Conservation (phyloP, 1,140 invertebrate species). For the Dreissena rostriformis region DNA sequence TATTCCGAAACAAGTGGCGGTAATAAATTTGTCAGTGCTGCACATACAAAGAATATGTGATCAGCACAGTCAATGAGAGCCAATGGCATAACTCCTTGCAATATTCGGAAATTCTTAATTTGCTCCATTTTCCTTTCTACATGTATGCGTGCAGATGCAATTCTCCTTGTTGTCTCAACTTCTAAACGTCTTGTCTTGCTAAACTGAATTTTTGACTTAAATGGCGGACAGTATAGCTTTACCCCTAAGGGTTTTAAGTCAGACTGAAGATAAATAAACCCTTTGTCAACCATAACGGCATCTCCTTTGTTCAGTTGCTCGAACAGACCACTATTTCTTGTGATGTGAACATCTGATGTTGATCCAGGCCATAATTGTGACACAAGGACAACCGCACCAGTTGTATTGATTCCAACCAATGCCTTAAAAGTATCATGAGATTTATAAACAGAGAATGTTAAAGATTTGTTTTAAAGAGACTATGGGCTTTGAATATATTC, state of each 20-base stretch:
- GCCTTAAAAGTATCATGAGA: constrained; percentile 57
- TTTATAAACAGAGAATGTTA: constrained; percentile 58
- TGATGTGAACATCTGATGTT: constrained; percentile 54
- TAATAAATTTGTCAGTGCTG: constrained; percentile 51
- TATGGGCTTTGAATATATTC: constrained; percentile 58
- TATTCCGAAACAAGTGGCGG: constrained; percentile 46
- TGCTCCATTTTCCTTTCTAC: constrained; percentile 60
- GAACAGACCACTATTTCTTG: constrained; percentile 37
- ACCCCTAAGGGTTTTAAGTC: constrained; percentile 35
- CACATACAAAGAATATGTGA: constrained; percentile 50
- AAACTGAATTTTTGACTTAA: constrained; percentile 51
- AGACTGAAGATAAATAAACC: constrained; percentile 45
- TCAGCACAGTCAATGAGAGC: constrained; percentile 25
- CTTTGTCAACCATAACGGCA: constrained; percentile 56
- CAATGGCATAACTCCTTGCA: constrained; percentile 51
- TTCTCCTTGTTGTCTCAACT: constrained; percentile 43
- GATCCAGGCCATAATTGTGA: constrained; percentile 36
- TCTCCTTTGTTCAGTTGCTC: constrained; percentile 18
- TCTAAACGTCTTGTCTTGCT: constrained; percentile 51
- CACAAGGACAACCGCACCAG: constrained; percentile 36
- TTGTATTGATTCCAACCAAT: constrained; percentile 50
- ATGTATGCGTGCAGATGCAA: constrained; percentile 57
- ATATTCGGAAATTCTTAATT: constrained; percentile 56
- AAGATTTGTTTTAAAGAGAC: constrained; percentile 38
- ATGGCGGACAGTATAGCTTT: constrained; percentile 54